phyloP scores from a whole-genome alignment of 92 coral and sea anemone genomes.

The Palythoa caribaeorum region DNA sequence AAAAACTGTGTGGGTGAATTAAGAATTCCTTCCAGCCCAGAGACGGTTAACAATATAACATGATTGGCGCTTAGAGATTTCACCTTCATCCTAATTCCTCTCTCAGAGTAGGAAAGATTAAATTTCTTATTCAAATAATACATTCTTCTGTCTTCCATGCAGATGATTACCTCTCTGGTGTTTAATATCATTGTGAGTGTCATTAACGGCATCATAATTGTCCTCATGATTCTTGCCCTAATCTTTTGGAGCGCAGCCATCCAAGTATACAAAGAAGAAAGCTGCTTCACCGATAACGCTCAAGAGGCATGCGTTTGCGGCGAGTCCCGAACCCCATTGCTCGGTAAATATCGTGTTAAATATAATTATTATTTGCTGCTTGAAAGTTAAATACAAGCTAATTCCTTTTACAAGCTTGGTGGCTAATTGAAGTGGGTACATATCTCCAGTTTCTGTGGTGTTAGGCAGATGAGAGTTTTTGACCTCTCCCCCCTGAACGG shows the following conservation, averaged over 20 bases:
- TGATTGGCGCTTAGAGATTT: too few relatives aligned
- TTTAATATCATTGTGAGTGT: neutral
- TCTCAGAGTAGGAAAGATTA: too few relatives aligned
- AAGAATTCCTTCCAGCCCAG: too few relatives aligned
- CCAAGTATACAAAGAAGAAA: neutral
- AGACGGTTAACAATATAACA: too few relatives aligned
- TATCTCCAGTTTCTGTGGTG: too few relatives aligned
- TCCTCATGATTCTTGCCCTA: neutral
- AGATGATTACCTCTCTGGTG: conserved; percentile 10
- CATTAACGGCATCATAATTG: neutral
- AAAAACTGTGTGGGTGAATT: too few relatives aligned
- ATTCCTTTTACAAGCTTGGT: neutral
- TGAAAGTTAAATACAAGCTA: too few relatives aligned
- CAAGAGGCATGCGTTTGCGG: neutral
- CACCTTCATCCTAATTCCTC: too few relatives aligned
- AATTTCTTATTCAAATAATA: too few relatives aligned
- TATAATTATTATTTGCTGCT: neutral
- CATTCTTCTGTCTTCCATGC: neutral
- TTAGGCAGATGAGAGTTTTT: too few relatives aligned
- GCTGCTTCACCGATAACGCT: neutral
- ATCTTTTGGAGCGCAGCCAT: neutral
- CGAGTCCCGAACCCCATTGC: neutral
- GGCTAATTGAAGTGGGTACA: neutral
- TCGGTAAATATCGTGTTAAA: neutral
- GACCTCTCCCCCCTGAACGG: too few relatives aligned